Evolutionary conservation across 2,888 invertebrate genomes (phyloP).

Genomic region (Coleophora flavipennella): DNA sequence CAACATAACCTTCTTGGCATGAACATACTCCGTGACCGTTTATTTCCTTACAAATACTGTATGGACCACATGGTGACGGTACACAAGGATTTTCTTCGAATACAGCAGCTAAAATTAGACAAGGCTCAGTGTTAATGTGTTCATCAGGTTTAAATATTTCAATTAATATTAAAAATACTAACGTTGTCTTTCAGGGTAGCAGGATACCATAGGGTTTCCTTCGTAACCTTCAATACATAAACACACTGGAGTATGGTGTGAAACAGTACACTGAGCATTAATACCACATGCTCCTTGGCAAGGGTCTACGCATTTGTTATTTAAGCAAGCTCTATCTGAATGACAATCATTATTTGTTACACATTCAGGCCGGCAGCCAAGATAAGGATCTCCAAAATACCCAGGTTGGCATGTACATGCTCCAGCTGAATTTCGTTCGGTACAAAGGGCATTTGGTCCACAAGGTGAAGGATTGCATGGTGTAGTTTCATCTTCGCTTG

Average conservation of each 20-base stretch:
- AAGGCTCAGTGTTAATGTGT: background rate
- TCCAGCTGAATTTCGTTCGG: slow-evolving; percentile 85
- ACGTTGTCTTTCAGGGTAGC: slow-evolving; percentile 59
- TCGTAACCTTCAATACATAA: slow-evolving; percentile 83
- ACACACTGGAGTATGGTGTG: slow-evolving; percentile 88
- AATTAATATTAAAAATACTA: slow-evolving; percentile 28
- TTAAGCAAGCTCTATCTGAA: slow-evolving; percentile 82
- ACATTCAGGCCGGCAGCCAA: slow-evolving; percentile 89
- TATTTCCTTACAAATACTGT: slow-evolving; percentile 80
- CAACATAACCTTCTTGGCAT: slow-evolving; percentile 81
- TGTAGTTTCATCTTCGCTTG: slow-evolving; percentile 77
- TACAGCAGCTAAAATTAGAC: slow-evolving; percentile 43
- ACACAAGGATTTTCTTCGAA: slow-evolving; percentile 76
- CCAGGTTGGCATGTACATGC: slow-evolving; percentile 87
- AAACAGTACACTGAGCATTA: slow-evolving; percentile 84
- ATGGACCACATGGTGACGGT: slow-evolving; percentile 85
- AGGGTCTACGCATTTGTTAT: slow-evolving; percentile 88
- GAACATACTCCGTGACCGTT: slow-evolving; percentile 85
- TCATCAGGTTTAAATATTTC: background rate
- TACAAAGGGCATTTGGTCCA: slow-evolving; percentile 88
- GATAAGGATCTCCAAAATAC: slow-evolving; percentile 90
- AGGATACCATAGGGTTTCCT: slow-evolving; percentile 80
- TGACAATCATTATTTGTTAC: slow-evolving; percentile 86
- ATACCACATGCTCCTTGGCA: slow-evolving; percentile 87
- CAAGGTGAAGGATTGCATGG: slow-evolving; percentile 92